phyloP scores from a whole-genome alignment of 2,797 vertebrate genomes.

The Siniperca scherzeri region DNA sequence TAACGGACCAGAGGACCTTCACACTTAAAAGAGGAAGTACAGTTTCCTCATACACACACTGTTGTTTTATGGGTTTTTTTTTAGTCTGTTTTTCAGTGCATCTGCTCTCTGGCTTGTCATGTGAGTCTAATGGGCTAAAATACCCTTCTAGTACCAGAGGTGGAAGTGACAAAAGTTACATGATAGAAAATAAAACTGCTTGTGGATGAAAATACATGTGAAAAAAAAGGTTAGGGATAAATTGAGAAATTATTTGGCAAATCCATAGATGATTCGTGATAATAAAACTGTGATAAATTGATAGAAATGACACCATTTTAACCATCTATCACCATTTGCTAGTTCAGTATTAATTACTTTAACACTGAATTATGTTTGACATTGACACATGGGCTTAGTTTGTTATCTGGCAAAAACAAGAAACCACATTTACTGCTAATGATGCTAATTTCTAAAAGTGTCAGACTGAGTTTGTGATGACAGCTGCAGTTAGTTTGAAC shows the following conservation, averaged over 20 bases:
- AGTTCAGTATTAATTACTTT: not conserved
- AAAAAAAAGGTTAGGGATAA: not conserved
- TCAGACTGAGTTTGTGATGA: not conserved
- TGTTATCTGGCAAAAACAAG: not conserved
- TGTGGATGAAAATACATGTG: not conserved
- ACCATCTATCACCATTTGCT: no score
- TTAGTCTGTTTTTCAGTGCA: not conserved
- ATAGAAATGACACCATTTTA: not conserved
- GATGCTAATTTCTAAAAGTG: not conserved
- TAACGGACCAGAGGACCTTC: not conserved
- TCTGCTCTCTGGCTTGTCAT: slow-evolving; percentile 55
- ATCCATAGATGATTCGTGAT: not conserved
- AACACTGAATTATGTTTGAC: not conserved
- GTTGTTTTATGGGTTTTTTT: slow-evolving; percentile 13
- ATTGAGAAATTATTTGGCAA: not conserved
- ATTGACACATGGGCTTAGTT: not conserved
- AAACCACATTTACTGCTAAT: slow-evolving; percentile 7
- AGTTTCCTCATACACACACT: slow-evolving; percentile 33
- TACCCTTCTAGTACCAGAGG: slow-evolving; percentile 4
- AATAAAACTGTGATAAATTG: not conserved
- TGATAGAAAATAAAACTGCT: not conserved
- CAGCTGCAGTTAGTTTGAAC: not conserved
- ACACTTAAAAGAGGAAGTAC: slow-evolving; percentile 60
- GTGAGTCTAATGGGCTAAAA: slow-evolving; percentile 59
- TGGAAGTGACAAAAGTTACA: not conserved